These are phyloP conservation scores for Anoplophora glabripennis DNA, from an alignment of 1,140 invertebrate species.

Conservation along the genomic window DNA sequence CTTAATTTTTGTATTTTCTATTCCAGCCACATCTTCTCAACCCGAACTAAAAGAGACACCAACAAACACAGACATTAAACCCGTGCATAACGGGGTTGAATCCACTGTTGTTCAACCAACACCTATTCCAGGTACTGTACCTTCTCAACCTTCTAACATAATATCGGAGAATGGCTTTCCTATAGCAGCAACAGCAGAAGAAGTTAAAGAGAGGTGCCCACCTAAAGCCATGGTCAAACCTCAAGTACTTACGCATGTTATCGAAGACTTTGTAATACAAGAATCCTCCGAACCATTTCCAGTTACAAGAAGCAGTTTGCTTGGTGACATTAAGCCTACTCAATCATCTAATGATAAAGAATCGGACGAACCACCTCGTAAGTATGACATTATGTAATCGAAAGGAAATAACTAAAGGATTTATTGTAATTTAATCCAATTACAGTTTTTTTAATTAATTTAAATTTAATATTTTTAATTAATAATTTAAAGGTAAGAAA, in stretches of 20 bases:
- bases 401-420: too few species aligned
- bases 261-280: conserved; percentile 96
- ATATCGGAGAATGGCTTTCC: conserved; percentile 45
- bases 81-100: conserved; percentile 16
- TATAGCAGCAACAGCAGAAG: conserved; percentile 53
- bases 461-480: conserved; percentile 20
- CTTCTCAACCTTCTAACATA: conserved; percentile 36
- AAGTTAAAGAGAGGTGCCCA: conserved; percentile 54
- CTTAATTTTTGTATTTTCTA: not conserved
- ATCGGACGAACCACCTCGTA: conserved; percentile 72
- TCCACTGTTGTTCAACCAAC: conserved; percentile 33
- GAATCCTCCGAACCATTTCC: conserved; percentile 89
- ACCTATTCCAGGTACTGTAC: conserved; percentile 41
- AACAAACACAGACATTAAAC: conserved; percentile 20
- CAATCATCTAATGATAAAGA: conserved; percentile 53
- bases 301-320: conserved; percentile 63
- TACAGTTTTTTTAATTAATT: not conserved
- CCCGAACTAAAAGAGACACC: conserved; percentile 24
- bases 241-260: conserved; percentile 93
- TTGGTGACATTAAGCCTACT: conserved; percentile 49
- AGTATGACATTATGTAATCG: conserved; percentile 43
- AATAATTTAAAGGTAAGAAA: conserved; percentile 41
- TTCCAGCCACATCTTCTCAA: conserved; percentile 27
- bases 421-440: not conserved
- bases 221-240: conserved; percentile 96